Conservation (phyloP, 2,113 vertebrate genomes). For the Peucedramus taeniatus region DNA sequence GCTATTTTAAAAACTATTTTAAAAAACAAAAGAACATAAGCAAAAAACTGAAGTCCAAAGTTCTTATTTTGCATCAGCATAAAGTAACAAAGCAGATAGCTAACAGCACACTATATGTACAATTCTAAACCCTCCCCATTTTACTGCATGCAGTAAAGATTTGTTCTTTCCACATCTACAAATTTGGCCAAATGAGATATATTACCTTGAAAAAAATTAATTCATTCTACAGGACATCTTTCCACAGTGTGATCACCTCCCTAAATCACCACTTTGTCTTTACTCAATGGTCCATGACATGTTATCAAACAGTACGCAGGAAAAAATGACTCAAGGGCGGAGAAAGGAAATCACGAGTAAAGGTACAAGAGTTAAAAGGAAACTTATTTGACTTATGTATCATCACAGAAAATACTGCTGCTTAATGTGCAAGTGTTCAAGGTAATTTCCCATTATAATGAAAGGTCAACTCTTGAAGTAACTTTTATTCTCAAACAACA, state of each 20-base stretch:
- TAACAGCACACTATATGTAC: background rate
- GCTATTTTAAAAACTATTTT: background rate
- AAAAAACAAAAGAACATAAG: background rate
- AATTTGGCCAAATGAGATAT: background rate
- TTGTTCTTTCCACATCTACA: background rate
- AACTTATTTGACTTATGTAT: background rate
- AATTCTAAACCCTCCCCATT: background rate
- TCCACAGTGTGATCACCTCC: background rate
- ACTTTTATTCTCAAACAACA: background rate
- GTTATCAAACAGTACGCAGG: background rate
- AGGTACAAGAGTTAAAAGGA: conserved; percentile 7
- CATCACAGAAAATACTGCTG: conserved; percentile 21
- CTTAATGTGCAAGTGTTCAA: background rate
- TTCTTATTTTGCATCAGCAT: background rate
- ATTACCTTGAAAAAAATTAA: background rate
- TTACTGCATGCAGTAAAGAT: background rate
- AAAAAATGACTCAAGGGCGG: conserved; percentile 25
- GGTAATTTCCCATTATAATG: background rate
- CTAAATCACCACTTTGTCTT: conserved; percentile 1
- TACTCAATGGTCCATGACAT: background rate
- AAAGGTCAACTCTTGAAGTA: conserved; percentile 3
- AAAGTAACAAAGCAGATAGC: background rate
- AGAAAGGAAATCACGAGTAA: conserved; percentile 14
- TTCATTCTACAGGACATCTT: background rate
- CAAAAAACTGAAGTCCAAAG: background rate